Evolutionary conservation across 2,113 vertebrate species (phyloP), one percentile per base, ranked within the genome.

Genomic region (Vicugna pacos): DNA sequence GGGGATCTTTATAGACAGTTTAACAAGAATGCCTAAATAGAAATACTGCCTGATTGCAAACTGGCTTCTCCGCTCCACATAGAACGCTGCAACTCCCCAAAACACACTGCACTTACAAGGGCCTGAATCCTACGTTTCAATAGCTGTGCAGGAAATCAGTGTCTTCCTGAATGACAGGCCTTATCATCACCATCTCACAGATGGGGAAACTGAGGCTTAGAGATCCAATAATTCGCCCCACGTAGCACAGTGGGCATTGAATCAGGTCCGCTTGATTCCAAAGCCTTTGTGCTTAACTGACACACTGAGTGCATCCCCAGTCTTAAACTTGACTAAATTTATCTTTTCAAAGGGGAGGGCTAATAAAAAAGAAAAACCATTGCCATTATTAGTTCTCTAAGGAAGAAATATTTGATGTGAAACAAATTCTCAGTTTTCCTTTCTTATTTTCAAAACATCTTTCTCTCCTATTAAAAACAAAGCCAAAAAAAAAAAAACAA

Each of bases 361-460:
- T 65, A 52, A 67, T 48, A 76, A 88, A 60, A 42, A 22, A 48
- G 54, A 80, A 28, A 42, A 42, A 42, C 38, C 12, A 65, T 9
- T 72, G 70, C 60, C 28, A 42, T 54, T 75, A 64, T 42, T 85
- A 38, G 22, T 56, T 85, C 24, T 38, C 17, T 20, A 67, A 3
- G n/a, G 15, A 75, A 42, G 8, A 76, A 19, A 58, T 0, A 3
- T 35, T 72, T 81, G 8, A 70, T 64, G 50, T 56, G 54, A 96
- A 62, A 79, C 42, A 79, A 94, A 65, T 79, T 69, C 56, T 28
- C 46, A 80, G 38, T 62, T 50, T 93, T 38, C 8, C 30, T 50
- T 89, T 81, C 77, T 16, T 22, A 75, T 77, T 81, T 95, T 85
- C 35, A 86, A 92, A 73, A 92, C 2, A 54, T 42, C 60, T 69